phyloP scores from a whole-genome alignment of 2,888 invertebrate species.

The Heliconius charithonia region DNA sequence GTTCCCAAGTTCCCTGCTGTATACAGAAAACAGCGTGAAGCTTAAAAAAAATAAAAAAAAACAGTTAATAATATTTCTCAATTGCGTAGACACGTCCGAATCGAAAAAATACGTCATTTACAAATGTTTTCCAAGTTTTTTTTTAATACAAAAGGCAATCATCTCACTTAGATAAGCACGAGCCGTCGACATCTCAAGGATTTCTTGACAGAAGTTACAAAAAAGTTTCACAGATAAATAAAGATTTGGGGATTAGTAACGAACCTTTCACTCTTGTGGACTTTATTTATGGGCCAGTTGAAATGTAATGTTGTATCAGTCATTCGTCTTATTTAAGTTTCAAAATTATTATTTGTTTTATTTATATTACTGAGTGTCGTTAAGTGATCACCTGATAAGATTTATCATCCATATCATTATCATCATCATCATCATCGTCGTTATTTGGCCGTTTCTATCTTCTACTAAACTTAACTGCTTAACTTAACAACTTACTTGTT shows the following conservation, averaged over 20 bases:
- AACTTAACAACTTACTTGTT: too few relatives aligned
- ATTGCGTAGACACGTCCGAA: background rate
- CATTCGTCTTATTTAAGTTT: background rate
- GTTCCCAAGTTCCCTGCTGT: too few relatives aligned
- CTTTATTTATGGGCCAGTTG: constrained; percentile 1
- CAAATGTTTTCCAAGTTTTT: constrained; percentile 6
- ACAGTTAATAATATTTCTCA: background rate
- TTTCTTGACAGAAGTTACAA: constrained; percentile 9
- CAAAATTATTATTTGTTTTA: background rate
- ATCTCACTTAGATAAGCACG: constrained; percentile 15
- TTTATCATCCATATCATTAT: too few relatives aligned
- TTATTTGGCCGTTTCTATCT: too few relatives aligned
- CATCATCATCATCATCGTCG: too few relatives aligned
- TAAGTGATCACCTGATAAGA: too few relatives aligned
- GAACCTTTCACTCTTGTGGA: constrained; percentile 19
- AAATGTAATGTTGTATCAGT: background rate
- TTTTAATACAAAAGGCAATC: constrained; percentile 21
- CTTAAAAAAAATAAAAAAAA: background rate
- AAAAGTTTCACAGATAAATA: constrained; percentile 9
- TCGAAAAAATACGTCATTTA: background rate
- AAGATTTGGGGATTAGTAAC: constrained; percentile 17
- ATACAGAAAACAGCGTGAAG: too few relatives aligned
- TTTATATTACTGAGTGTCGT: too few relatives aligned
- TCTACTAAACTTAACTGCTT: too few relatives aligned
- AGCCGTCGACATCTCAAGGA: background rate